Conservation (phyloP, 2,113 vertebrate species). For the Gymnarchus niloticus region DNA sequence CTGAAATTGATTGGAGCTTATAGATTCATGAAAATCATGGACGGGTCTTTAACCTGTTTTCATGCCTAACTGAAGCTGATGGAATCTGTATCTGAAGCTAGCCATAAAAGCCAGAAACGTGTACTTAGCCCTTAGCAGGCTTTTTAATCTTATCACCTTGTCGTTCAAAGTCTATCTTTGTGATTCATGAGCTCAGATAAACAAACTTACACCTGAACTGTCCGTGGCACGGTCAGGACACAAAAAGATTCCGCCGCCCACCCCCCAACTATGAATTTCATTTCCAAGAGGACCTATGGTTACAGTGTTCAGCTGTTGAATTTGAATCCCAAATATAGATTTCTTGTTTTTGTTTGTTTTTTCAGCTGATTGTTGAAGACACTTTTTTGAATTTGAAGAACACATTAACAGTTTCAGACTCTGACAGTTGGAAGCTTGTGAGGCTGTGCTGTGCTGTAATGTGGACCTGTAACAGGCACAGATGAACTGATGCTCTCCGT, state of each 20-base stretch:
- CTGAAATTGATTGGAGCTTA: too few relatives aligned
- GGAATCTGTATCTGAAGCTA: neutral
- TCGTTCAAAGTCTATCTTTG: neutral
- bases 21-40: neutral
- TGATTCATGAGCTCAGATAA: too few relatives aligned
- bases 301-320: neutral
- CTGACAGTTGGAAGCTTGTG: neutral
- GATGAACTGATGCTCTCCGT: neutral
- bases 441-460: neutral
- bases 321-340: conserved; percentile 14
- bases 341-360: neutral
- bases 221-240: too few relatives aligned
- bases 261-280: neutral
- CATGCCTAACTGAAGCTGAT: too few relatives aligned
- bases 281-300: neutral
- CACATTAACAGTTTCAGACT: neutral
- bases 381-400: neutral
- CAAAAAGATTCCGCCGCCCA: neutral
- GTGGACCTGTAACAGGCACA: neutral
- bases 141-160: neutral
- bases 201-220: neutral
- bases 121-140: neutral
- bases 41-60: neutral
- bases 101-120: neutral
- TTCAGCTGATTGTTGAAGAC: neutral